Evolutionary conservation across 1,140 invertebrate species (phyloP).

Genomic region (Diorhabda carinulata): DNA sequence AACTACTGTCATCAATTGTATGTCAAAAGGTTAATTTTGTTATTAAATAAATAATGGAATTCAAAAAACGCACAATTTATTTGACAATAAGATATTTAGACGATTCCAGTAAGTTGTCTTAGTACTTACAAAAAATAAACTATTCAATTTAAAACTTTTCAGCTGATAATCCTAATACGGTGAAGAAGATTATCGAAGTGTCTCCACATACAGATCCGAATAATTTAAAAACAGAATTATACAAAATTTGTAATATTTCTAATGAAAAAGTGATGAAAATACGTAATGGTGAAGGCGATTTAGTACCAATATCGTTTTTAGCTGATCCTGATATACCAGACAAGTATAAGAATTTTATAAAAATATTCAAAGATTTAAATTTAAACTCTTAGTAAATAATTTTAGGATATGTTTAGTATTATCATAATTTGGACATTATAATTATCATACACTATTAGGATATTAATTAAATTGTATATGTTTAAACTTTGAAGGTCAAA

Average conservation of each 20-base stretch:
- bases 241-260: constrained; percentile 34
- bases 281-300: constrained; percentile 36
- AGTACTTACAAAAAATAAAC: neutral
- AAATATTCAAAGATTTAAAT: neutral
- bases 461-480: constrained; percentile 5
- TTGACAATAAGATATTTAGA: neutral
- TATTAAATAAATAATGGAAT: neutral
- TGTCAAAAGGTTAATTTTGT: neutral
- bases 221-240: constrained; percentile 35
- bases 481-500: constrained; percentile 6
- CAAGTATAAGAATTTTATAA: constrained; percentile 6
- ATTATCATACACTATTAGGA: constrained; percentile 14
- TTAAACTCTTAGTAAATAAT: neutral
- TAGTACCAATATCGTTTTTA: constrained; percentile 42
- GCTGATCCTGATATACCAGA: constrained; percentile 24
- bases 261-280: constrained; percentile 45
- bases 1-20: too few relatives aligned
- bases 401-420: neutral
- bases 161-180: constrained; percentile 32
- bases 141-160: constrained; percentile 1
- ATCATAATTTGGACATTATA: neutral
- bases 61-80: constrained; percentile 8
- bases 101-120: neutral
- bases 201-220: constrained; percentile 36
- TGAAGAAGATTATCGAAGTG: constrained; percentile 33